Evolutionary conservation across 2,113 vertebrate genomes (phyloP).

Genomic region (Sminthopsis crassicaudata): DNA sequence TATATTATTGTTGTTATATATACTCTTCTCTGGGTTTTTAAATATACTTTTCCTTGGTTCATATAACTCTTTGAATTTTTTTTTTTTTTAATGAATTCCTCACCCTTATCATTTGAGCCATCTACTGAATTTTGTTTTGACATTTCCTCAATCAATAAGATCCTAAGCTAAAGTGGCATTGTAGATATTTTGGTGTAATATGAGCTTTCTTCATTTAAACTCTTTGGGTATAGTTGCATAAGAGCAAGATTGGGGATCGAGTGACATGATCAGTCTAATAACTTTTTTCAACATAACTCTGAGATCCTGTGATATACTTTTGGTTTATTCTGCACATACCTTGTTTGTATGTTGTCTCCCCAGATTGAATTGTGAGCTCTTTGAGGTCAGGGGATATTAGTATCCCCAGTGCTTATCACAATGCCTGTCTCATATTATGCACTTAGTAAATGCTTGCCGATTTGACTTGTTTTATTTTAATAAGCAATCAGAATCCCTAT

Average conservation of each 20-base stretch:
- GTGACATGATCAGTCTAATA: background rate
- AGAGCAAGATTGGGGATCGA: background rate
- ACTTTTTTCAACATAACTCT: background rate
- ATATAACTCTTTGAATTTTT: background rate
- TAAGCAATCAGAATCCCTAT: background rate
- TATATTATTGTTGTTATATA: background rate
- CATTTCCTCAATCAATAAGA: background rate
- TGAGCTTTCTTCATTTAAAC: background rate
- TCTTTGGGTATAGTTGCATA: background rate
- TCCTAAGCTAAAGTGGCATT: background rate
- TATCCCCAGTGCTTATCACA: background rate
- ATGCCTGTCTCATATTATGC: background rate
- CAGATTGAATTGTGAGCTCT: background rate
- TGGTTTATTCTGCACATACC: background rate
- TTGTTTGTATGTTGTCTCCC: background rate
- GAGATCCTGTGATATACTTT: background rate
- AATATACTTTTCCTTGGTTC: background rate
- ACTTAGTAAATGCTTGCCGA: background rate
- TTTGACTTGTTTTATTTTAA: background rate
- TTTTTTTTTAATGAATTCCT: background rate
- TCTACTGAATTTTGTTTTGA: background rate
- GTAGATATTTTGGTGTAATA: background rate
- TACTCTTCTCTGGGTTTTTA: background rate
- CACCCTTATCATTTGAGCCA: background rate
- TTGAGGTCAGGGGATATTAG: background rate